Evolutionary conservation across 2,888 invertebrate genomes (phyloP), one percentile per base, ranked within the genome.

Genomic region (Eilema sororculum): DNA sequence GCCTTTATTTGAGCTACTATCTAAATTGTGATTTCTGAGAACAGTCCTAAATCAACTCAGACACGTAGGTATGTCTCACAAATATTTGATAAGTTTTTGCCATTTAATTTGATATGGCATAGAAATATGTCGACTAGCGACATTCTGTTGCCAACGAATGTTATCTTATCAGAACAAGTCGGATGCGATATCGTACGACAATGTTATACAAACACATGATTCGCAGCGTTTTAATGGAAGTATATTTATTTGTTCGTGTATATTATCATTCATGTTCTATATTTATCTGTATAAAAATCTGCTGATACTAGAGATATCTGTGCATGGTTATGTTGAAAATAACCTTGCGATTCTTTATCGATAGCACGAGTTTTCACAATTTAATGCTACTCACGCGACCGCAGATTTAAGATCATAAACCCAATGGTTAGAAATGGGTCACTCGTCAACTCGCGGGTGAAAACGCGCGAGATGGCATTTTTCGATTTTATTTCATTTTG

Each of bases 81-180:
- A 65, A 67, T 58, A 68, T 56, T 63, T 63, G n/a, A 46, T 22
- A 60, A 60, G 60, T 13, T 59, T 74, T 72, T 73, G 62, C 67
- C 70, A 12, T 24, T 33, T 13, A 20, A 24, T 58, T 28, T 52
- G 68, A 69, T 74, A 76, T 30, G 65, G 69, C 70, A 68, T 65
- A 65, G 71, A 77, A 69, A 68, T 74, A 63, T 81, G 80, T 78
- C 78, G 77, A 72, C 65, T 33, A 65, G 65, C 62, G 46, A 66
- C 25, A 41, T 66, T 30, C 66, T 69, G 72, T 78, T 74, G 66
- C 61, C 67, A 72, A 52, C 73, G 62, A 74, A 66, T 66, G 61
- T 67, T 80, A 82, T 82, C 80, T 81, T 79, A 81, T 81, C 81
- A 16, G 64, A 63, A 25, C 68, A 68, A 62, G 71, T 75, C 79